Conservation (phyloP, 2,113 vertebrate species). For the Hemichromis elongatus region DNA sequence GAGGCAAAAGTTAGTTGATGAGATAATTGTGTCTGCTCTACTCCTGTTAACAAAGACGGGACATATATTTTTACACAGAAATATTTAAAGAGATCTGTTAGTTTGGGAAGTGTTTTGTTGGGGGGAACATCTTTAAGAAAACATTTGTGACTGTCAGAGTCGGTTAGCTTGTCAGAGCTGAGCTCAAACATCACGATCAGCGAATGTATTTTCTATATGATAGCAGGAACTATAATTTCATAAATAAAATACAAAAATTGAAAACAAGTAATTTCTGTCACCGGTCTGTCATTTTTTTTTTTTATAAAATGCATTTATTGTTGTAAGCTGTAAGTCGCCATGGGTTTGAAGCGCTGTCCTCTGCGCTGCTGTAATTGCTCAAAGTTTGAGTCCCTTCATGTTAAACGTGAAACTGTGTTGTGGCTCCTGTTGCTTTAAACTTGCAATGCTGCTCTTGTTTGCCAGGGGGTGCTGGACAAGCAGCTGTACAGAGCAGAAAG, state of each 20-base stretch:
- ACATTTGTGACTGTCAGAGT: no score
- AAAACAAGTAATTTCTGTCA: no score
- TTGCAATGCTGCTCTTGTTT: not conserved
- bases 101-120: no score
- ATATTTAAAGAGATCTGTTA: not conserved
- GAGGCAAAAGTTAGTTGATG: no score
- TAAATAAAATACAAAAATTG: not conserved
- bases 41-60: not conserved
- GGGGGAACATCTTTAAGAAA: no score
- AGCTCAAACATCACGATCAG: not conserved
- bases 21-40: not conserved
- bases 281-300: no score
- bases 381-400: not conserved
- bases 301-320: no score
- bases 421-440: not conserved
- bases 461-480: constrained; percentile 55
- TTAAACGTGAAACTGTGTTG: not conserved
- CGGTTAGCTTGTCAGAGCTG: not conserved
- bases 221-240: not conserved
- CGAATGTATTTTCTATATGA: not conserved
- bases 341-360: not conserved
- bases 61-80: no score
- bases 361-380: not conserved
- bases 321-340: not conserved
- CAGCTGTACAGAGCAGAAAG: constrained; percentile 48